Conservation (phyloP, 1,140 invertebrate species). For the Pseudachorutes palmiensis region DNA sequence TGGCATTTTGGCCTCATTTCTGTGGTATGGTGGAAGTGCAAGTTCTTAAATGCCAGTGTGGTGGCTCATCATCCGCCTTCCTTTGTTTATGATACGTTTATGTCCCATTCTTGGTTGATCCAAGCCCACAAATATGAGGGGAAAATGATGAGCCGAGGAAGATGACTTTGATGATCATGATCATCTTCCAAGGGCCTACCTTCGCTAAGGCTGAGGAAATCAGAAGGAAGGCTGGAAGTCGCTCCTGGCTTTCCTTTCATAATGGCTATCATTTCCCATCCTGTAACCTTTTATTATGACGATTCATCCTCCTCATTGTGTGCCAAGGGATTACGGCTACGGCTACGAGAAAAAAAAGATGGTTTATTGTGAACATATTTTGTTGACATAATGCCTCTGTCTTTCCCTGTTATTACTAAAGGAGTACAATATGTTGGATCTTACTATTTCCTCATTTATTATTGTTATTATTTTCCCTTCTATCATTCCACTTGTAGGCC, state of each 20-base stretch:
- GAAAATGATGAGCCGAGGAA: conserved; percentile 6
- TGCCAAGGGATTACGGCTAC: background rate
- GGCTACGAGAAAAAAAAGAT: background rate
- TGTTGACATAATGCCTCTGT: conserved; percentile 8
- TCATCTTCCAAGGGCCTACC: background rate
- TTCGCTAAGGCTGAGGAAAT: background rate
- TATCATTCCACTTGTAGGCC: conserved; percentile 5
- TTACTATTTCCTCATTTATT: background rate
- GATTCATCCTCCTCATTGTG: conserved; percentile 5
- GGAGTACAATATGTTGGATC: background rate
- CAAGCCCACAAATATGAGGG: background rate
- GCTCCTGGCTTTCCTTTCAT: conserved; percentile 7
- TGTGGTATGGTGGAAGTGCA: background rate
- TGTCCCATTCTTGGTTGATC: background rate
- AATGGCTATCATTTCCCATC: conserved; percentile 11
- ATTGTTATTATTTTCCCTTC: conserved; percentile 5
- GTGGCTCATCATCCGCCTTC: background rate
- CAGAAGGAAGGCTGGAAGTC: background rate
- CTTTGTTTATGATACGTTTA: conserved; percentile 8
- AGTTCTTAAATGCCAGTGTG: background rate
- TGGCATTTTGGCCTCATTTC: background rate
- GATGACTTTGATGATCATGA: conserved; percentile 9
- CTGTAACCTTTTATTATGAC: conserved; percentile 9
- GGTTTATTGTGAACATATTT: conserved; percentile 10
- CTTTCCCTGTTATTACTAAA: background rate